Conservation (phyloP, 1,140 invertebrate genomes). For the Halotydeus destructor region DNA sequence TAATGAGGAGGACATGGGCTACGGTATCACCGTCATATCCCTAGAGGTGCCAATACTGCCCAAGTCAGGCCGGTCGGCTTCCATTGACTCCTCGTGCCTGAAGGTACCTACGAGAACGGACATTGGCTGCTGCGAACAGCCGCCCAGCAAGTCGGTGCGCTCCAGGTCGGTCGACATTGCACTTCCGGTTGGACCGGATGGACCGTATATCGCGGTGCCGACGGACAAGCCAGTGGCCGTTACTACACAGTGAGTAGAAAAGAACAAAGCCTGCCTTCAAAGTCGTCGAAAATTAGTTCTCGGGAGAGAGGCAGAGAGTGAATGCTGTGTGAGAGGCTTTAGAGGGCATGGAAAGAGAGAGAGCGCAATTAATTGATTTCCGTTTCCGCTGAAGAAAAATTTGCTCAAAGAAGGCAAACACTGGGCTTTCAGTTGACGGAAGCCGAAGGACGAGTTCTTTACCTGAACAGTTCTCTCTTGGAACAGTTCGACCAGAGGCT, state of each 20-base stretch:
- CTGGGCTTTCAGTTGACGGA: too few relatives aligned
- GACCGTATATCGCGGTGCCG: conserved; percentile 14
- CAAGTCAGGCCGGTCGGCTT: conserved; percentile 14
- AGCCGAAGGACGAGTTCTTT: too few relatives aligned
- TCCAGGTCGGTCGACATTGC: conserved; percentile 75
- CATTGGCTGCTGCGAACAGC: conserved; percentile 9
- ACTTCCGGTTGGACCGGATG: conserved; percentile 43
- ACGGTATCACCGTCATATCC: conserved; percentile 22
- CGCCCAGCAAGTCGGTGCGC: conserved; percentile 31
- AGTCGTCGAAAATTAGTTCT: too few relatives aligned
- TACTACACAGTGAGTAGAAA: background rate
- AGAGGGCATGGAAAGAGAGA: too few relatives aligned
- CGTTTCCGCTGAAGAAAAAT: too few relatives aligned
- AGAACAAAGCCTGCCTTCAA: too few relatives aligned
- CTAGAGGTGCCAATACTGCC: conserved; percentile 16
- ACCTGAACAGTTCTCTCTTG: too few relatives aligned
- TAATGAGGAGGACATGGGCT: conserved; percentile 14
- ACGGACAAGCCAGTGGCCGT: background rate
- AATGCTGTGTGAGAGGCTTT: too few relatives aligned
- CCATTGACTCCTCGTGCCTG: conserved; percentile 23
- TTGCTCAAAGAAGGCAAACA: too few relatives aligned
- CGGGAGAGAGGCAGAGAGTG: too few relatives aligned
- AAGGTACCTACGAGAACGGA: conserved; percentile 32
- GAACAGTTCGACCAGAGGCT: too few relatives aligned
- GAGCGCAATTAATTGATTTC: too few relatives aligned